Evolutionary conservation across 2,113 vertebrate genomes (phyloP), one percentile per base, ranked within the genome.

Genomic region (Chrysemys picta): DNA sequence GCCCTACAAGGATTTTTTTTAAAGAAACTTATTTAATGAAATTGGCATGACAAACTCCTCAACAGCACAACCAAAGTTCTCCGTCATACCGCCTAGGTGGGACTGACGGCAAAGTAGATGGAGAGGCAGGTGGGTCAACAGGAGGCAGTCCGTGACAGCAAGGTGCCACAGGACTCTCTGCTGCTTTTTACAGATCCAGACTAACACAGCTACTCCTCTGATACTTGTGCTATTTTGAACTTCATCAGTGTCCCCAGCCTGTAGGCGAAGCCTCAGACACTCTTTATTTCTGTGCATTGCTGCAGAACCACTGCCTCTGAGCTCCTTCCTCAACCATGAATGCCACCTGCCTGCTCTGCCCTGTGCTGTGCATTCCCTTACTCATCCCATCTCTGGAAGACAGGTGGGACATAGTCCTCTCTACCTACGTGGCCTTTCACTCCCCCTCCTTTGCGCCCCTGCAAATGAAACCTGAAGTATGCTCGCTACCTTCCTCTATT

Each of bases 401-500:
- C 7, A 19, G 93, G 24, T 6, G 4, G 52, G 42, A 56, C 47
- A 1, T 0, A 10, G 22, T 82, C 84, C 79, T 35, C 85, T 0
- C 2, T 49, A 52, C 31, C 9, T 62, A 47, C 52, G 13, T 1
- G 0, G 53, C 42, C 65, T 45, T 75, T 93, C 0, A 0, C 54
- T 65, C 22, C 13, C 90, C 42, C 42, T 84, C 10, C 50, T 89
- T 86, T 47, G 38, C 45, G 12, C 25, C 80, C 42, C 84, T 85
- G 72, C 38, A 1, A 7, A 2, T 84, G 78, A 22, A 52, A 4
- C 0, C 42, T 1, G 2, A 95, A 87, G 53, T 4, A 2, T 35
- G 38, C 69, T 93, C 81, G 76, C 87, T 89, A 31, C 85, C 72
- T 88, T 89, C 65, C 72, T 27, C 2, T 82, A 24, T 89, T 93